These are phyloP conservation scores for Nymphalis io DNA, from an alignment of 1,140 invertebrate genomes.

Conservation along the genomic window DNA sequence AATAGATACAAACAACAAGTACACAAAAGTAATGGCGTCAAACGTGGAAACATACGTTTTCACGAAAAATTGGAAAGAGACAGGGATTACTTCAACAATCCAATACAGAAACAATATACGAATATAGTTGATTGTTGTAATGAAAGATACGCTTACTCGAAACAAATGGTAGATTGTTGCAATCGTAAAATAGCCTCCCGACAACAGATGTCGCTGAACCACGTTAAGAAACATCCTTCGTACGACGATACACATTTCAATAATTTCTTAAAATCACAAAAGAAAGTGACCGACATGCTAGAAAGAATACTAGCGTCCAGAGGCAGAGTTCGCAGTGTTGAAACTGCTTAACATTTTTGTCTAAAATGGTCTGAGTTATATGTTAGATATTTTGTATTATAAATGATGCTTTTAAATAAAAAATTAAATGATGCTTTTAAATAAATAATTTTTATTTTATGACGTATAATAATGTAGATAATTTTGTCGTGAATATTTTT, in stretches of 20 bases:
- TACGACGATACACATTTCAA: slow-evolving; percentile 61
- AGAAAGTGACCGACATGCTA: slow-evolving; percentile 70
- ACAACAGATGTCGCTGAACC: slow-evolving; percentile 49
- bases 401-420: neutral
- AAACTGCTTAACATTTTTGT: slow-evolving; percentile 43
- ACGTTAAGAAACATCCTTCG: slow-evolving; percentile 45
- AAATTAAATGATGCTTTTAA: neutral
- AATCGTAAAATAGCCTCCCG: slow-evolving; percentile 48
- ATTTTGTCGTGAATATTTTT: no score
- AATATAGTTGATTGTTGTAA: slow-evolving; percentile 42
- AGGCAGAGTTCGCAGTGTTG: slow-evolving; percentile 49
- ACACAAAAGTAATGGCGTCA: neutral
- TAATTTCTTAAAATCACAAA: slow-evolving; percentile 66
- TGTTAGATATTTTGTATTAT: neutral
- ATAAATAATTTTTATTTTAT: no score
- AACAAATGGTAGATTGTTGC: slow-evolving; percentile 41
- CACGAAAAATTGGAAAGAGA: slow-evolving; percentile 58
- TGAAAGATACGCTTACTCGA: slow-evolving; percentile 31
- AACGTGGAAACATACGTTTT: slow-evolving; percentile 39
- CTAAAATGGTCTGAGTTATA: slow-evolving; percentile 7
- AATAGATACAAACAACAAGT: slow-evolving; percentile 2
- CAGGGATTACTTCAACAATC: neutral
- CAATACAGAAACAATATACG: slow-evolving; percentile 11
- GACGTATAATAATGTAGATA: no score
- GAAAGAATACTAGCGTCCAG: slow-evolving; percentile 59